Conservation (phyloP, 2,888 invertebrate genomes). For the Artemia sinica region DNA sequence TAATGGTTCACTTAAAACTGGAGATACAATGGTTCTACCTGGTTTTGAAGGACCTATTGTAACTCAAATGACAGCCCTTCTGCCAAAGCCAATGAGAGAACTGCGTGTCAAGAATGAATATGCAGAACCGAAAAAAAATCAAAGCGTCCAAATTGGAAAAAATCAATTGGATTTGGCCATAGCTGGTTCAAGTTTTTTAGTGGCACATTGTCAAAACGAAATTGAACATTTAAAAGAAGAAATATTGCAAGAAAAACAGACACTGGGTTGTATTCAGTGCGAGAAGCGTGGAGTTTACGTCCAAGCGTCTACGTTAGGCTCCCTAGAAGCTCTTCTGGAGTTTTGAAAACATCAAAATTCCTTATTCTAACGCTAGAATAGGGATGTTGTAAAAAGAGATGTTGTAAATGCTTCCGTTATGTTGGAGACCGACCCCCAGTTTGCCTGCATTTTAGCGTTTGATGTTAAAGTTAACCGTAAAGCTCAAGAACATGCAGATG, state of each 20-base stretch:
- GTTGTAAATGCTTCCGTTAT: slow-evolving; percentile 98
- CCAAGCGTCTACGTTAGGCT: slow-evolving; percentile 98
- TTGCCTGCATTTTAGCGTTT: no score
- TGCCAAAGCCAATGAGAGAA: no score
- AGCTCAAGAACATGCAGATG: no score
- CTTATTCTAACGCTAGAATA: slow-evolving; percentile 95
- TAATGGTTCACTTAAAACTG: slow-evolving; percentile 85
- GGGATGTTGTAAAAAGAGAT: slow-evolving; percentile 98
- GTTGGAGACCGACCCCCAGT: no score
- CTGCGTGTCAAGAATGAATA: no score
- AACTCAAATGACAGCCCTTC: slow-evolving; percentile 83
- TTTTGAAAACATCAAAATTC: slow-evolving; percentile 83
- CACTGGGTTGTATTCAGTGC: slow-evolving; percentile 76
- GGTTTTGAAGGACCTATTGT: slow-evolving; percentile 97
- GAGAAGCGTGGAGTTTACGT: slow-evolving; percentile 89
- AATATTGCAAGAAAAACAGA: slow-evolving; percentile 68
- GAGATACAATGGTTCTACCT: slow-evolving; percentile 83
- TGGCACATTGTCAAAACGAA: slow-evolving; percentile 85
- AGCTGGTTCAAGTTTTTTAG: no score
- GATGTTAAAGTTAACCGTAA: no score
- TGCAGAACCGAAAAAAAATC: no score
- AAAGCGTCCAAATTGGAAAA: no score
- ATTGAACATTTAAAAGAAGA: slow-evolving; percentile 70
- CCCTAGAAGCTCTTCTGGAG: slow-evolving; percentile 85
- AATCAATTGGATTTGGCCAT: no score